phyloP scores from a whole-genome alignment of 2,888 invertebrate genomes.

The Mimachlamys varia region DNA sequence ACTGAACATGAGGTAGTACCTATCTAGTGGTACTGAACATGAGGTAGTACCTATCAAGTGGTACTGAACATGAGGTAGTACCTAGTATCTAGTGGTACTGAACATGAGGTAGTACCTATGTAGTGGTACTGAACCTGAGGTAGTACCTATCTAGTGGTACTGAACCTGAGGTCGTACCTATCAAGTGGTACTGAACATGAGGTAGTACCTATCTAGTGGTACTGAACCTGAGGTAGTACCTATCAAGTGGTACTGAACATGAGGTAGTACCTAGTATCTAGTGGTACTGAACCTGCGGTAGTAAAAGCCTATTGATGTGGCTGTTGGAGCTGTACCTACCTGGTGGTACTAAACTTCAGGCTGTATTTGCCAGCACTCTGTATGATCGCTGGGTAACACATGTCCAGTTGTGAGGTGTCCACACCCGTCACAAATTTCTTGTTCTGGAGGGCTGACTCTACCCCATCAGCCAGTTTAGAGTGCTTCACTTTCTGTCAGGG shows the following conservation, averaged over 20 bases:
- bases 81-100: no score
- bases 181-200: no score
- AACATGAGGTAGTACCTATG: background rate
- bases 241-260: no score
- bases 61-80: no score
- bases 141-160: slow-evolving; percentile 20
- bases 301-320: slow-evolving; percentile 38
- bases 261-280: no score
- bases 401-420: slow-evolving; percentile 94
- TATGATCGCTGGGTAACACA: slow-evolving; percentile 99
- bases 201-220: no score
- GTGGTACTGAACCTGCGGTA: background rate
- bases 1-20: no score
- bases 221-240: no score
- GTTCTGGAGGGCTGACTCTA: slow-evolving; percentile 95
- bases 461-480: slow-evolving; percentile 95
- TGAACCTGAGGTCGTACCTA: slow-evolving; percentile 2
- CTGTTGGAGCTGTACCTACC: slow-evolving; percentile 78
- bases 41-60: no score
- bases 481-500: slow-evolving; percentile 94
- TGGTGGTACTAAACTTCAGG: slow-evolving; percentile 95
- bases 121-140: background rate
- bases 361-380: slow-evolving; percentile 99
- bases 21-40: no score
- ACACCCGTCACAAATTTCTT: slow-evolving; percentile 97